A percentile compares a stretch with the other conserved stretches of the same genome.
Conservation (phyloP, 1,140 invertebrate genomes). For the Octopus bimaculoides region DNA sequence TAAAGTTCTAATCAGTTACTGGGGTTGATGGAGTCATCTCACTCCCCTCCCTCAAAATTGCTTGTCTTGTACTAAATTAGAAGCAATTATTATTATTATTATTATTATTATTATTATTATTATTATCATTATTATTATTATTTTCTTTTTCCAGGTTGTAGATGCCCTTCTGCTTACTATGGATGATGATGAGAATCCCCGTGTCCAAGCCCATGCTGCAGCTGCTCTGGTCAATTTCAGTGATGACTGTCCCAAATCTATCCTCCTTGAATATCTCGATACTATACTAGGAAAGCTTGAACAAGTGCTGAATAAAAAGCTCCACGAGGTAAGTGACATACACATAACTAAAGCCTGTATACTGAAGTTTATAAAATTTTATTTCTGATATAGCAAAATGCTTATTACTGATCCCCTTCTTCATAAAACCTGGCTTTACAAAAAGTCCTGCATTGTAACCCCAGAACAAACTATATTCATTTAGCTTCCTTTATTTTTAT, state of each 20-base stretch:
- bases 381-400: no score
- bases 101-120: neutral
- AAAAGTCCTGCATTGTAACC: no score
- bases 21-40: no score
- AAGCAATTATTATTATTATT: no score
- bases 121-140: neutral
- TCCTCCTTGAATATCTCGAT: conserved; percentile 86
- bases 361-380: no score
- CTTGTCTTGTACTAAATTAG: no score
- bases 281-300: conserved; percentile 89
- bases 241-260: conserved; percentile 93
- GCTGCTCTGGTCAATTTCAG: conserved; percentile 99
- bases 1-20: no score
- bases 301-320: conserved; percentile 85
- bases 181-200: conserved; percentile 85
- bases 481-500: neutral
- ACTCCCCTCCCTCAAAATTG: no score
- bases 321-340: conserved; percentile 74
- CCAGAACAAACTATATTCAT: no score
- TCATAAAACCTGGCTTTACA: no score
- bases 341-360: neutral
- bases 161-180: conserved; percentile 86
- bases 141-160: conserved; percentile 65
- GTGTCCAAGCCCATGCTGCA: conserved; percentile 79
- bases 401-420: no score